phyloP scores from a whole-genome alignment of 2,113 vertebrate genomes.

The Pelecanoides urinatrix region DNA sequence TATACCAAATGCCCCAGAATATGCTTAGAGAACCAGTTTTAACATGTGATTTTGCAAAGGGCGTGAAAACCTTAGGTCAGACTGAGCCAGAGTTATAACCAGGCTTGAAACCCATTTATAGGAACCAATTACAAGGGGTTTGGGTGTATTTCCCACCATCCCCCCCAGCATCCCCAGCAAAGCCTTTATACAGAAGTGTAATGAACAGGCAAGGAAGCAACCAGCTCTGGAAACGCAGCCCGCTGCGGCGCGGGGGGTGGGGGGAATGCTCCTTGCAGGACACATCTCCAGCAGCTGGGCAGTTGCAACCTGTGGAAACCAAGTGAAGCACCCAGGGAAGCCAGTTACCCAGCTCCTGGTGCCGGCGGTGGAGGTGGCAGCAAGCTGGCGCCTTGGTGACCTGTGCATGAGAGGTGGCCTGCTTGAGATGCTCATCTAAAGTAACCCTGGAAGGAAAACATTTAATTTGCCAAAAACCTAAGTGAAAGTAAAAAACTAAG shows the following conservation, averaged over 20 bases:
- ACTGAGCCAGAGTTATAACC: not conserved
- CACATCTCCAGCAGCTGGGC: not conserved
- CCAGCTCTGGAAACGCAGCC: not conserved
- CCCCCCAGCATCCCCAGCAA: not conserved
- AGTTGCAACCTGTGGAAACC: not conserved
- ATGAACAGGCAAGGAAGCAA: not conserved
- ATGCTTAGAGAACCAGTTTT: not conserved
- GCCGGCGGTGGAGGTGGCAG: not conserved
- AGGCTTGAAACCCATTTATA: not conserved
- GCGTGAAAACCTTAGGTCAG: not conserved
- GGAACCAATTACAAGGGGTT: not conserved
- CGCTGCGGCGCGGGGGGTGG: not conserved
- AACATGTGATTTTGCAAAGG: not conserved
- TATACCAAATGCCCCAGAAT: not conserved
- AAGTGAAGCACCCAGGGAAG: not conserved
- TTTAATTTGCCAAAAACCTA: not conserved
- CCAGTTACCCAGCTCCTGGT: rapidly evolving
- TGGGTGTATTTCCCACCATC: not conserved
- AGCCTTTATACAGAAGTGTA: not conserved
- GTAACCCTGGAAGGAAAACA: not conserved
- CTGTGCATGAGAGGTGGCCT: not conserved
- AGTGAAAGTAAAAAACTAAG: not conserved
- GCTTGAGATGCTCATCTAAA: not conserved
- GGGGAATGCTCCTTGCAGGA: not conserved
- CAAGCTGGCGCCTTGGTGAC: not conserved